A percentile compares a stretch with the other conserved stretches of the same genome.
Evolutionary conservation across 2,888 invertebrate species (phyloP).

Genomic region (Dusona sp.): DNA sequence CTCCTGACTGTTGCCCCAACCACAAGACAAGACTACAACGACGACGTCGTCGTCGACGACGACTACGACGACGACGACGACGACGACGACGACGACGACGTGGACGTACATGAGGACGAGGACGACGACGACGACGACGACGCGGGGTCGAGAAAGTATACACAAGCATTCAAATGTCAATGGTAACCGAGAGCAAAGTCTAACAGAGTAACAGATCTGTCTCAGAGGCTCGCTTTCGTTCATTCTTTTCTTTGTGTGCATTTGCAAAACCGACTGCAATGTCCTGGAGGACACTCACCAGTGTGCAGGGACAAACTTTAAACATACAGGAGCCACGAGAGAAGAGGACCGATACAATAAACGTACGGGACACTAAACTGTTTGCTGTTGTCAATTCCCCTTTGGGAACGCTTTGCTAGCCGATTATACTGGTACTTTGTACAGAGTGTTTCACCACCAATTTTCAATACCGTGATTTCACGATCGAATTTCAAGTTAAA

Average conservation of each 20-base stretch:
- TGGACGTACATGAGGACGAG: neutral
- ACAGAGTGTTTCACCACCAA: neutral
- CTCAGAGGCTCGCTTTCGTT: conserved; percentile 68
- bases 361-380: conserved; percentile 84
- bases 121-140: conserved; percentile 19
- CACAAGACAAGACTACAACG: conserved; percentile 41
- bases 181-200: conserved; percentile 77
- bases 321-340: conserved; percentile 76
- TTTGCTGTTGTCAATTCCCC: conserved; percentile 83
- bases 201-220: conserved; percentile 83
- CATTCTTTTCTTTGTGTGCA: conserved; percentile 37
- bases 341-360: conserved; percentile 79
- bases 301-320: conserved; percentile 67
- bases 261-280: conserved; percentile 46
- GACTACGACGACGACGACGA: too few relatives aligned
- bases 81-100: neutral
- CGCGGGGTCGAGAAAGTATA: conserved; percentile 54
- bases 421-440: conserved; percentile 58
- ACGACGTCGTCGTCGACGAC: neutral
- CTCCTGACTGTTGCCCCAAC: conserved; percentile 51
- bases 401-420: conserved; percentile 69
- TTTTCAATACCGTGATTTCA: conserved; percentile 47
- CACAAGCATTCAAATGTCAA: conserved; percentile 83
- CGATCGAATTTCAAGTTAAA: neutral
- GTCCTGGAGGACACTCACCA: conserved; percentile 16